phyloP scores from a whole-genome alignment of 35 echinoderm and acorn worm genomes.

The Ophiothrix spiculata region DNA sequence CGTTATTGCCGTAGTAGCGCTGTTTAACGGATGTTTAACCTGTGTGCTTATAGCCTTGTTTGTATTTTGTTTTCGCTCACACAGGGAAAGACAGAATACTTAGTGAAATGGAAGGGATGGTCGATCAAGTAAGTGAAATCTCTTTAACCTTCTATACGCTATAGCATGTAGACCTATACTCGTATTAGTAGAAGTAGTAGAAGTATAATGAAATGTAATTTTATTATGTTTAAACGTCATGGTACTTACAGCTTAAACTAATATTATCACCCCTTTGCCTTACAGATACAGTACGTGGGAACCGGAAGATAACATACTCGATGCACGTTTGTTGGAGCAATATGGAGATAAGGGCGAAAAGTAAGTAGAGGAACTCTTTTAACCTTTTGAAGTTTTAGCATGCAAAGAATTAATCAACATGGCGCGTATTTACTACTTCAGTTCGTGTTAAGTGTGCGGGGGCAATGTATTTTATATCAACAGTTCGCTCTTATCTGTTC shows the following conservation, averaged over 20 bases:
- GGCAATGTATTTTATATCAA: not conserved
- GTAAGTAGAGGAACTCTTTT: slow-evolving; percentile 25
- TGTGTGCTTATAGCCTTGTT: too few species aligned
- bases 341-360: slow-evolving; percentile 73
- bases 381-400: not conserved
- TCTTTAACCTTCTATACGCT: slow-evolving; percentile 8
- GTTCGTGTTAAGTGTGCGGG: slow-evolving; percentile 2
- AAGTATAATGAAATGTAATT: too few species aligned
- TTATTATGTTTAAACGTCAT: too few species aligned
- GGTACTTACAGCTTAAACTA: too few species aligned
- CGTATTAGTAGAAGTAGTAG: too few species aligned
- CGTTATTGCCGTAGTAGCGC: too few species aligned
- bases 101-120: slow-evolving; percentile 96
- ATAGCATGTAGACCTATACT: too few species aligned
- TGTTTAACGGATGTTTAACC: too few species aligned
- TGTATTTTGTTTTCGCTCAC: slow-evolving; percentile 22
- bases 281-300: slow-evolving; percentile 94
- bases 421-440: not conserved
- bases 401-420: too few species aligned
- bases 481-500: not conserved
- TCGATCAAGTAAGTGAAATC: slow-evolving; percentile 71
- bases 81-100: slow-evolving; percentile 80
- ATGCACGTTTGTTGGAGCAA: slow-evolving; percentile 55
- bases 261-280: too few species aligned
- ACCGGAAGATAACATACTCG: slow-evolving; percentile 83